Conservation (phyloP, 1,140 invertebrate species). For the Antheraea pernyi region DNA sequence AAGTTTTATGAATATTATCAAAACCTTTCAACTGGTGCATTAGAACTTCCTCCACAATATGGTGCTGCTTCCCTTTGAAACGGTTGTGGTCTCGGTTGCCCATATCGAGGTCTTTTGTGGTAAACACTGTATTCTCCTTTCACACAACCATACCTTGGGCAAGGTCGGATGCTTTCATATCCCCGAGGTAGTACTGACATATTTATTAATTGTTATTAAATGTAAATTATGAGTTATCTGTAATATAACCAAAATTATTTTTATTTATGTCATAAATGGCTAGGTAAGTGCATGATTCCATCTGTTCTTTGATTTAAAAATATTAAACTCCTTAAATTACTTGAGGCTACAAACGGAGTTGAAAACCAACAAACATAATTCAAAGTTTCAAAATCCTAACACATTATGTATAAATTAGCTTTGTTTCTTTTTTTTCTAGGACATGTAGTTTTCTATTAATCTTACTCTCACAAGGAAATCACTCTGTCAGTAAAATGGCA, state of each 20-base stretch:
- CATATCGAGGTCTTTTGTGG: constrained; percentile 58
- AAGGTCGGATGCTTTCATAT: constrained; percentile 45
- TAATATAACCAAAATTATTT: background rate
- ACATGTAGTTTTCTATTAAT: no score
- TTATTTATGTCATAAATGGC: background rate
- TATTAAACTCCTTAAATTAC: background rate
- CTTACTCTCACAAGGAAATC: no score
- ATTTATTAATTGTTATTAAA: background rate
- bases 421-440: no score
- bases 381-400: no score
- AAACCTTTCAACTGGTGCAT: constrained; percentile 49
- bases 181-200: constrained; percentile 61
- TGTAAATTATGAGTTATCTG: background rate
- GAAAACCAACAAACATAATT: no score
- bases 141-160: constrained; percentile 54
- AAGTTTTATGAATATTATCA: background rate
- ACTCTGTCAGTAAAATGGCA: no score
- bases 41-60: constrained; percentile 44
- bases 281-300: background rate
- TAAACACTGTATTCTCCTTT: constrained; percentile 57
- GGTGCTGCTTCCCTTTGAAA: constrained; percentile 44
- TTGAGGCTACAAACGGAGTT: background rate
- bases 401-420: no score
- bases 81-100: constrained; percentile 63
- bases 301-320: background rate